Base-by-base conservation (phyloP, 2,888 invertebrate genomes). In the Ophraella communa region DNA sequence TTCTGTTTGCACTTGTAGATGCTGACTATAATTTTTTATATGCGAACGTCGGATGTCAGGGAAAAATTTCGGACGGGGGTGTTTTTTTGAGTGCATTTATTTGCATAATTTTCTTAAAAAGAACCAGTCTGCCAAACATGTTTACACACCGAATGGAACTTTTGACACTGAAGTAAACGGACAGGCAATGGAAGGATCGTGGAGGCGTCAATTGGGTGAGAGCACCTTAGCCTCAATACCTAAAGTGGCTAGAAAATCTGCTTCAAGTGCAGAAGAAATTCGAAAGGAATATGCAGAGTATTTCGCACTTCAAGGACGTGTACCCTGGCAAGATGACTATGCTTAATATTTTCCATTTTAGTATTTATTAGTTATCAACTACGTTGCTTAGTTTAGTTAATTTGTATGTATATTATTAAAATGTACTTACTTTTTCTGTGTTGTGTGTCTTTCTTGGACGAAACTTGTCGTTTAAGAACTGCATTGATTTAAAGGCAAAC, bases 1-100 rank as follows among this genome's bases (percentile, higher is more conserved):
- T 82, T 3, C 67, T 83, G 51, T 81, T n/a, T 52, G 80, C 77
- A 33, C 42, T 80, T 54, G 80, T 77, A 7, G 80, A 82, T 72
- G 79, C 79, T 17, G 70, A 81, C 64, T 82, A 80, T 64, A 76
- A 76, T 14, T 80, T 80, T 70, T 66, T 74, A 8, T 77, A 70
- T 66, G 76, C 79, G 4, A 76, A 79, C 68, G 69, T 77, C 49
- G 79, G 80, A 7, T 69, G 71, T 24, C 76, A 77, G 67, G 77
- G 80, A 10, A 57, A 73, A 60, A 73, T 77, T 51, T 76, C 71
- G 33, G 79, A 81, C 68, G 75, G 77, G 33, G 78, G 76, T 17
- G 70, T 77, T 23, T 76, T 66, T 55, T 69, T 62, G 21, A 65
- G 17, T 33, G 17, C 44, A 57, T 47, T 10, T 56, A 10, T 27